phyloP scores from a whole-genome alignment of 2,797 vertebrate species.

The Oryzias sinensis region DNA sequence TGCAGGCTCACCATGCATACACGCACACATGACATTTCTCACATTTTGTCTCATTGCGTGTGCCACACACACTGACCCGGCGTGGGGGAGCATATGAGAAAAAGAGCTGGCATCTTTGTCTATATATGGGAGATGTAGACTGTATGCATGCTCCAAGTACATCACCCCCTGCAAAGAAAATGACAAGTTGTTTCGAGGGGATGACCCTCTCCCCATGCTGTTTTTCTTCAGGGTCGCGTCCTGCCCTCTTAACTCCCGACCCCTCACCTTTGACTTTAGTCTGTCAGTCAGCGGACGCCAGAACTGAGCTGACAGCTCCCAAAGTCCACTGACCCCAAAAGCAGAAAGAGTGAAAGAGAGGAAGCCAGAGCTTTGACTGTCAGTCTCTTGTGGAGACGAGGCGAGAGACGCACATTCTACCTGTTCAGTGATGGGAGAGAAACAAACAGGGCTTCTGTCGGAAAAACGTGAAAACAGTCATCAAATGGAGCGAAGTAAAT shows the following conservation, averaged over 20 bases:
- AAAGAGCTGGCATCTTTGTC: slow-evolving; percentile 30
- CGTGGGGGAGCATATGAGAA: slow-evolving; percentile 27
- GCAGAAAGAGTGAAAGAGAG: slow-evolving; percentile 22
- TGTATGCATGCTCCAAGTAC: slow-evolving; percentile 42
- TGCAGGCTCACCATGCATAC: slow-evolving; percentile 67
- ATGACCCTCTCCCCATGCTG: slow-evolving; percentile 63
- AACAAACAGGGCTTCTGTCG: neutral
- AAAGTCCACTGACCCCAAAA: slow-evolving; percentile 72
- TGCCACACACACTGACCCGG: neutral
- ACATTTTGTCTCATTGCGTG: slow-evolving; percentile 24
- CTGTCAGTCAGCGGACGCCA: slow-evolving; percentile 66
- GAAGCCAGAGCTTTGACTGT: slow-evolving; percentile 29
- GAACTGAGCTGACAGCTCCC: slow-evolving; percentile 73
- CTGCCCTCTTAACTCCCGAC: slow-evolving; percentile 63
- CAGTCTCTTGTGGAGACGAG: slow-evolving; percentile 40
- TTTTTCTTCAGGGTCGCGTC: slow-evolving; percentile 71
- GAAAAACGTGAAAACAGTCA: slow-evolving; percentile 1
- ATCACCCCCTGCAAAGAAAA: slow-evolving; percentile 62
- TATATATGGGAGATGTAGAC: slow-evolving; percentile 32
- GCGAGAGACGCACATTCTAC: slow-evolving; percentile 44
- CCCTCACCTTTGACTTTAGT: slow-evolving; percentile 55
- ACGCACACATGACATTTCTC: slow-evolving; percentile 63
- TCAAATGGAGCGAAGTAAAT: slow-evolving; percentile 13
- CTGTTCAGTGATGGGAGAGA: slow-evolving; percentile 44
- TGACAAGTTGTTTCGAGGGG: slow-evolving; percentile 69